phyloP scores from a whole-genome alignment of 2,888 invertebrate genomes.

The Leucoptera coffeella region DNA sequence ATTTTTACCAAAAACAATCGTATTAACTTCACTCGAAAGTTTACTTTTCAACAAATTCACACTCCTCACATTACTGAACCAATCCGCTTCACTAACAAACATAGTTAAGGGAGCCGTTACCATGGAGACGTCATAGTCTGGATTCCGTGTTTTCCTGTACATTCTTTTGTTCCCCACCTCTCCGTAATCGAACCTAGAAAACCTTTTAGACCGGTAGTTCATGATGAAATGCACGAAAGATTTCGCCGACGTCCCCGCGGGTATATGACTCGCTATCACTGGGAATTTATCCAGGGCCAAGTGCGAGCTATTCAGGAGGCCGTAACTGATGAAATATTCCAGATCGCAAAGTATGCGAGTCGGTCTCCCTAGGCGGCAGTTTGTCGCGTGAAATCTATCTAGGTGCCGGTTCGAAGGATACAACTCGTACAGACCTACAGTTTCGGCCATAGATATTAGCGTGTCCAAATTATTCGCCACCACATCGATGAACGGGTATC shows the following conservation, averaged over 20 bases:
- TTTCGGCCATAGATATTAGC: constrained; percentile 13
- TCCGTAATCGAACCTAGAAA: constrained; percentile 28
- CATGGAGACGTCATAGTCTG: constrained; percentile 19
- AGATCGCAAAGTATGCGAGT: constrained; percentile 19
- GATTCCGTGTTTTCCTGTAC: constrained; percentile 19
- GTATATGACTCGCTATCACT: constrained; percentile 25
- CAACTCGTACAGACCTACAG: constrained; percentile 19
- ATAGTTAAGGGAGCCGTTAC: constrained; percentile 21
- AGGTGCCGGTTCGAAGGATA: constrained; percentile 15
- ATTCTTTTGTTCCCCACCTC: constrained; percentile 12
- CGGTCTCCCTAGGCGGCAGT: constrained; percentile 15
- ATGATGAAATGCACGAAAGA: constrained; percentile 29
- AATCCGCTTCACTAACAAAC: constrained; percentile 25
- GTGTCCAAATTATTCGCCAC: constrained; percentile 14
- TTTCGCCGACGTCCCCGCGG: constrained; percentile 25
- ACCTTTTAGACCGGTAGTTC: constrained; percentile 19
- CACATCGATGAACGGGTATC: constrained; percentile 20
- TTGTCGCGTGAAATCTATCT: constrained; percentile 18
- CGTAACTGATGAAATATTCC: constrained; percentile 22
- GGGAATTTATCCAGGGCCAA: constrained; percentile 19
- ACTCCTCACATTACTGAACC: constrained; percentile 22
- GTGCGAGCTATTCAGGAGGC: constrained; percentile 18
- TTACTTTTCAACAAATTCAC: constrained; percentile 14
- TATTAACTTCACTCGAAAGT: constrained; percentile 17
- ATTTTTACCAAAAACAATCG: constrained; percentile 16